Conservation (phyloP, 2,113 vertebrate species). For the Apodemus sylvaticus region DNA sequence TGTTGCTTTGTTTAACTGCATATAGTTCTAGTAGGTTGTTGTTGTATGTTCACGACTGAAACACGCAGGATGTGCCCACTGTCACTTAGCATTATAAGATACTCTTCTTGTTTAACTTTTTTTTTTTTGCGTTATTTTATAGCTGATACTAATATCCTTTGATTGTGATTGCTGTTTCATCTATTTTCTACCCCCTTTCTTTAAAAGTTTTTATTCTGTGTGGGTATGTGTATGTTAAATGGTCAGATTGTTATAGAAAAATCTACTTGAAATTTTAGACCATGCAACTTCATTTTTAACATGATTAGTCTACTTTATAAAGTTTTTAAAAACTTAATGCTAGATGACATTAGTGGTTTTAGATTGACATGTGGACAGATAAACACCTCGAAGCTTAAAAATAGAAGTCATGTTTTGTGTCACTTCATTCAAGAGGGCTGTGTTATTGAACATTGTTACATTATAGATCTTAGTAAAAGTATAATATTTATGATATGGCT, state of each 20-base stretch:
- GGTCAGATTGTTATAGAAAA: background rate
- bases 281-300: background rate
- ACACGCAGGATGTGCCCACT: background rate
- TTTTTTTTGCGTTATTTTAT: slow-evolving; percentile 36
- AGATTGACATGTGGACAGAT: background rate
- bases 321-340: background rate
- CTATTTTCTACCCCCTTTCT: background rate
- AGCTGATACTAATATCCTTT: slow-evolving; percentile 7
- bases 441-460: background rate
- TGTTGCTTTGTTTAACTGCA: background rate
- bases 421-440: background rate
- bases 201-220: background rate
- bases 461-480: background rate
- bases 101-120: background rate
- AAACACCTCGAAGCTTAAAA: slow-evolving; percentile 6
- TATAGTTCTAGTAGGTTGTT: background rate
- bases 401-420: background rate
- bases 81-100: background rate
- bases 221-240: background rate
- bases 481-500: background rate
- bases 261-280: background rate
- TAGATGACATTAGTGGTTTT: background rate
- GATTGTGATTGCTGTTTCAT: background rate
- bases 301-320: background rate
- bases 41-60: background rate